Evolutionary conservation across 2,888 invertebrate species (phyloP), one percentile per base, ranked within the genome.

Genomic region (Clepsis dumicolana): DNA sequence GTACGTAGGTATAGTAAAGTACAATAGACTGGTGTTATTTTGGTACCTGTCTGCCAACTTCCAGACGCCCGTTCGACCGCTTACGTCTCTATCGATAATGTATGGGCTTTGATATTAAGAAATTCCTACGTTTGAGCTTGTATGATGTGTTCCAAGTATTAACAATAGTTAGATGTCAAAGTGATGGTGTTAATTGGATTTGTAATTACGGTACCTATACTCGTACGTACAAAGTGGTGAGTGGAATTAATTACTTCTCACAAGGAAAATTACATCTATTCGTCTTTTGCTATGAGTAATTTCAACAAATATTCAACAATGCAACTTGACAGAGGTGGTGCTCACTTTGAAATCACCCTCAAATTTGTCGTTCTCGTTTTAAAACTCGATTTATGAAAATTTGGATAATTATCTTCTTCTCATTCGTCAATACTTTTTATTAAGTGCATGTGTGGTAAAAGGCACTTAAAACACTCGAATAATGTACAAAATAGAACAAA

Each of bases 1-100:
- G 80, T 81, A 80, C 81, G 77, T 78, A 74, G 18, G 84, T 83
- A 82, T 77, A 76, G 82, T 80, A 80, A 77, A 81, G 74, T 78
- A 89, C 88, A 88, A 91, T 90, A 90, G 91, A 89, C 88, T 86
- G 88, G 73, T 73, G 87, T 87, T 91, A 91, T 91, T 91, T 91
- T 80, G 82, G 85, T 82, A 75, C 80, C 74, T 64, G 86, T 84
- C 88, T 87, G 80, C 81, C 73, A 77, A 59, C 79, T 80, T 85
- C 83, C 84, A 85, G 86, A 82, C 86, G 77, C 50, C 56, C 64
- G 56, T 44, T 8, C 18, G 44, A 24, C 52, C 21, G 32, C 56
- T 57, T 38, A 52, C 57, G 62, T 61, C 66, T 68, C 29, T 27
- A 61, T 64, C 63, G 57, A 66, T 48, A 54, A 16, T 21, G 27